Evolutionary conservation across 2,113 vertebrate genomes (phyloP).

Genomic region (Marcusenius ussheri): DNA sequence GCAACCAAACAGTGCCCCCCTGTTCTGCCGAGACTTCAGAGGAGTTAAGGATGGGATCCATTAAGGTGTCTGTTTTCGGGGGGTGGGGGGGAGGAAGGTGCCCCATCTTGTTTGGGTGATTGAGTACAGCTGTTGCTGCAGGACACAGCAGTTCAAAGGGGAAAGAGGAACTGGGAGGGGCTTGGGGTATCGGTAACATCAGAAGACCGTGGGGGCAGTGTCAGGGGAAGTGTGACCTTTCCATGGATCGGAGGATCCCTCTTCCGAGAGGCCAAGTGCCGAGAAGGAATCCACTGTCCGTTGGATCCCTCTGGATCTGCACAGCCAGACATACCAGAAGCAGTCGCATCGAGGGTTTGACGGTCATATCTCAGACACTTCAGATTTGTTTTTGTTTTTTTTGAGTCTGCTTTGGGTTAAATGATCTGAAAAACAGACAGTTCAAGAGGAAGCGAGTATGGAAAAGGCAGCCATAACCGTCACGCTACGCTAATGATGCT

Average conservation of each 20-base stretch:
- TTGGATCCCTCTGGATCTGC: not conserved
- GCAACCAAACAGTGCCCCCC: slow-evolving; percentile 27
- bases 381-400: not conserved
- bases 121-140: slow-evolving; percentile 41
- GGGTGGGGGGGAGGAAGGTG: slow-evolving; percentile 5
- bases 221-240: slow-evolving; percentile 22
- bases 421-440: not conserved
- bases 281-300: not conserved
- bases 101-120: slow-evolving; percentile 28
- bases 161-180: slow-evolving; percentile 17
- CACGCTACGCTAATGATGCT: not conserved
- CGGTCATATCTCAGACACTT: not conserved
- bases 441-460: not conserved
- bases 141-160: slow-evolving; percentile 38
- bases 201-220: slow-evolving; percentile 20
- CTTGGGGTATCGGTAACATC: slow-evolving; percentile 29
- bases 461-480: not conserved
- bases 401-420: not conserved
- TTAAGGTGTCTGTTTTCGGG: slow-evolving; percentile 40
- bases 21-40: slow-evolving; percentile 22
- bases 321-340: not conserved
- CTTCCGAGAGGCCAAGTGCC: not conserved
- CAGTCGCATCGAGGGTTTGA: not conserved
- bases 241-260: not conserved
- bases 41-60: slow-evolving; percentile 38